Percentiles rank a stretch among this genome's conserved stretches.
These are phyloP conservation scores for Hapalemur alaotrensis DNA, from an alignment of 2,797 vertebrate genomes.

Conservation along the genomic window DNA sequence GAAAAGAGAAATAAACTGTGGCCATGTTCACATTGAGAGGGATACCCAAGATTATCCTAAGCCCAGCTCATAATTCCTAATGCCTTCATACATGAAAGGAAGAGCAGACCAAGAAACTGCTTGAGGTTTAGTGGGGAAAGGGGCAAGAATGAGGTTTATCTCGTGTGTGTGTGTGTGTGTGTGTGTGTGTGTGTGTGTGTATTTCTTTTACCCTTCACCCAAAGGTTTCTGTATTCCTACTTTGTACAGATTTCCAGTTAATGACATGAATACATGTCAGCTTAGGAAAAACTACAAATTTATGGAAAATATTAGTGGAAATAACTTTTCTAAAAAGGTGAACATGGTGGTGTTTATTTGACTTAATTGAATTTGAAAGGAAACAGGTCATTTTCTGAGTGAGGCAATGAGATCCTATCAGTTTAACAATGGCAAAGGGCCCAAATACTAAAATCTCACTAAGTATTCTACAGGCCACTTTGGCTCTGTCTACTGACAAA, in stretches of 20 bases:
- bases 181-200: not conserved
- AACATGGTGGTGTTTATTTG: not conserved
- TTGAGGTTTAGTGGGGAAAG: conserved; percentile 23
- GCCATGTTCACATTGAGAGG: not conserved
- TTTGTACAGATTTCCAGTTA: conserved; percentile 48
- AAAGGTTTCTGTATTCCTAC: conserved; percentile 25
- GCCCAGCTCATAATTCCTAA: not conserved
- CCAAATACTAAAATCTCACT: conserved; percentile 23
- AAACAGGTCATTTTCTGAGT: conserved; percentile 34
- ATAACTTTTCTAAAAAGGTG: conserved; percentile 39
- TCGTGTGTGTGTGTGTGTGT: not conserved
- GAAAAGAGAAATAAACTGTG: conserved; percentile 31
- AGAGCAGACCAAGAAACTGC: conserved; percentile 35
- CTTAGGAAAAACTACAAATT: conserved; percentile 43
- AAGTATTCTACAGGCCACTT: conserved; percentile 36
- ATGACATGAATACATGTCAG: not conserved
- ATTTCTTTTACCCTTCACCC: not conserved
- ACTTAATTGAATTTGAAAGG: conserved; percentile 41
- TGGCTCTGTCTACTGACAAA: not conserved
- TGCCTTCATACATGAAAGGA: not conserved
- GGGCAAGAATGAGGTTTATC: conserved; percentile 17
- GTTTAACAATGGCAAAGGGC: conserved; percentile 2
- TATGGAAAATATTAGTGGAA: conserved; percentile 40
- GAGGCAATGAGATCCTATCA: not conserved
- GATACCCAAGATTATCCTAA: conserved; percentile 11